phyloP scores from a whole-genome alignment of 2,113 vertebrate species.

The Euleptes europaea region DNA sequence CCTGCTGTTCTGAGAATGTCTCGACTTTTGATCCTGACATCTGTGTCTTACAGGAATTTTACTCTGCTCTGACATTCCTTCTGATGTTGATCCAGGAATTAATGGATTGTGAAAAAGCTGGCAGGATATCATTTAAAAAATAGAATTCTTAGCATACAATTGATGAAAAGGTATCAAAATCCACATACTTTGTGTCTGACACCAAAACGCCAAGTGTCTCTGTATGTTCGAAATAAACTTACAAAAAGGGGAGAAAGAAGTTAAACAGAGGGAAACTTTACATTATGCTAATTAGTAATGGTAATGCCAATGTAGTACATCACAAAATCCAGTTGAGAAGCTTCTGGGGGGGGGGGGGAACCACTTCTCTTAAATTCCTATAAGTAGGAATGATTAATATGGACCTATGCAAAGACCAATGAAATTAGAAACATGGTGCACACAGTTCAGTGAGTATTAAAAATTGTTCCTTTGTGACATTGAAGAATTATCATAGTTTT shows the following conservation, averaged over 20 bases:
- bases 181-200: conserved; percentile 72
- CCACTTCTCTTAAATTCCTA: not conserved
- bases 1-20: conserved; percentile 88
- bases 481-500: not conserved
- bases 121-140: conserved; percentile 89
- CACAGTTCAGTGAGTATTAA: conserved; percentile 7
- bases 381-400: conserved; percentile 11
- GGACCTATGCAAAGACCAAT: conserved; percentile 6
- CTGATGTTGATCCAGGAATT: conserved; percentile 92
- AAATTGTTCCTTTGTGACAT: not conserved
- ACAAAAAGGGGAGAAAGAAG: conserved; percentile 40
- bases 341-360: not conserved
- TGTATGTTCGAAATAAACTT: conserved; percentile 8
- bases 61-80: conserved; percentile 91
- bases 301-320: conserved; percentile 2
- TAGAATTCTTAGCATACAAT: conserved; percentile 80
- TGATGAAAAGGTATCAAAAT: conserved; percentile 81
- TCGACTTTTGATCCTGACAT: conserved; percentile 99
- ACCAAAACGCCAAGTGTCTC: conserved; percentile 49
- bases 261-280: conserved; percentile 35
- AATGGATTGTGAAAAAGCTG: conserved; percentile 96
- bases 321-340: not conserved
- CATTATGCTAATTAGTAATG: conserved; percentile 23
- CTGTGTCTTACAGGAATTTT: conserved; percentile 98
- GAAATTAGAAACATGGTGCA: conserved; percentile 23